Evolutionary conservation across 2,113 vertebrate genomes (phyloP).

Genomic region (Ondatra zibethicus): DNA sequence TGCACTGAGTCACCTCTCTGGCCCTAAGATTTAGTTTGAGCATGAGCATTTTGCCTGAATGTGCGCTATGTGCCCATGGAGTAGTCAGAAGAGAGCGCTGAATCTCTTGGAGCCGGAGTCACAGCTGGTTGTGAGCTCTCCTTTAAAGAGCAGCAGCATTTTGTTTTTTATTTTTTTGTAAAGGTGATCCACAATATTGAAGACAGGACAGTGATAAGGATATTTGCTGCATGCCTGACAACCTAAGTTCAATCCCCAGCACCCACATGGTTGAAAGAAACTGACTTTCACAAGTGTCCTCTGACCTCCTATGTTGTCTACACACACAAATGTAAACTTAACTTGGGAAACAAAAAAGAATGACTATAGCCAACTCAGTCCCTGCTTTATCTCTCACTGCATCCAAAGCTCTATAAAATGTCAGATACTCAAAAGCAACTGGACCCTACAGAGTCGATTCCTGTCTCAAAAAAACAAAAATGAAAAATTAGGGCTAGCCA

Average conservation of each 20-base stretch:
- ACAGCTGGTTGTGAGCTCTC: not conserved
- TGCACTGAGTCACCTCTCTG: not conserved
- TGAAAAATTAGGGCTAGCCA: too few species aligned
- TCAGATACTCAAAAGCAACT: not conserved
- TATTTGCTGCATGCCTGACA: not conserved
- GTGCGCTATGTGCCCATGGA: not conserved
- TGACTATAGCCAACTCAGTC: not conserved
- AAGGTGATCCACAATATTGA: not conserved
- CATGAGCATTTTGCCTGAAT: not conserved
- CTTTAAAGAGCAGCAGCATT: not conserved
- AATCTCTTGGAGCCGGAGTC: not conserved
- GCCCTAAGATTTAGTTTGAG: not conserved
- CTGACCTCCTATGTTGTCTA: not conserved
- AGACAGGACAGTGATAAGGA: not conserved
- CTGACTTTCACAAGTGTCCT: not conserved
- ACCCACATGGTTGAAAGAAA: not conserved
- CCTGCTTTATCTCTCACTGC: not conserved
- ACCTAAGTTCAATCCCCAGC: not conserved
- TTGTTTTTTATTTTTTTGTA: not conserved
- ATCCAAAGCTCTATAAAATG: not conserved
- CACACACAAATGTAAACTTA: not conserved
- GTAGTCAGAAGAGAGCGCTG: not conserved
- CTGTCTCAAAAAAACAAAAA: too few species aligned
- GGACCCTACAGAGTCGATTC: not conserved
- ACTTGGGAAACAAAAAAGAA: not conserved